Evolutionary conservation across 2,797 vertebrate species (phyloP).

Genomic region (Coilia nasus): DNA sequence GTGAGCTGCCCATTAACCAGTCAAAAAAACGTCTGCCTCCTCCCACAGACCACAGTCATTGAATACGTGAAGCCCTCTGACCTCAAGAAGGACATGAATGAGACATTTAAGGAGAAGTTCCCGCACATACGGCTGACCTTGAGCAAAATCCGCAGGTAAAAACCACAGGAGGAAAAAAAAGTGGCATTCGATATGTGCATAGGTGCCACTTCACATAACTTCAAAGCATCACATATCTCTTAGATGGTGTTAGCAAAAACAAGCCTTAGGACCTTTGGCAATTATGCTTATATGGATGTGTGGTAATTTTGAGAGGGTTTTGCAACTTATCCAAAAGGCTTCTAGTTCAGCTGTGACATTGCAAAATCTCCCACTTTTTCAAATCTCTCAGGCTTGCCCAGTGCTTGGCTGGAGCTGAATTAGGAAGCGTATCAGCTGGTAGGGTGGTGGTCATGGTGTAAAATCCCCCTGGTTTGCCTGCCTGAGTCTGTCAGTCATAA

Average conservation of each 20-base stretch:
- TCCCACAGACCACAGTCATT: constrained; percentile 92
- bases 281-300: background rate
- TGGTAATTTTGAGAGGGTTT: background rate
- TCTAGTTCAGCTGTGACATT: background rate
- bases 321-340: background rate
- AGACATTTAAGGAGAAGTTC: constrained; percentile 98
- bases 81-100: constrained; percentile 99
- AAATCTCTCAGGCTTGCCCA: background rate
- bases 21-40: background rate
- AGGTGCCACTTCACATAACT: background rate
- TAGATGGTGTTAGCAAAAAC: background rate
- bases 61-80: constrained; percentile 99
- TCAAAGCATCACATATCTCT: background rate
- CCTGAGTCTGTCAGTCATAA: too few species aligned
- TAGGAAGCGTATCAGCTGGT: too few species aligned
- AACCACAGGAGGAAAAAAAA: background rate
- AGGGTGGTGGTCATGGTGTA: too few species aligned
- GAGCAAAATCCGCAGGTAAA: constrained; percentile 97
- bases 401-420: too few species aligned
- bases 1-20: background rate
- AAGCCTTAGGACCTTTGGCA: background rate
- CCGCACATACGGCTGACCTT: constrained; percentile 95
- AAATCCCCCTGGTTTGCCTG: too few species aligned
- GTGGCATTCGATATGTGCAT: background rate
- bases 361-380: background rate